Conservation (phyloP, 2,888 invertebrate genomes). For the Oscheius onirici region DNA sequence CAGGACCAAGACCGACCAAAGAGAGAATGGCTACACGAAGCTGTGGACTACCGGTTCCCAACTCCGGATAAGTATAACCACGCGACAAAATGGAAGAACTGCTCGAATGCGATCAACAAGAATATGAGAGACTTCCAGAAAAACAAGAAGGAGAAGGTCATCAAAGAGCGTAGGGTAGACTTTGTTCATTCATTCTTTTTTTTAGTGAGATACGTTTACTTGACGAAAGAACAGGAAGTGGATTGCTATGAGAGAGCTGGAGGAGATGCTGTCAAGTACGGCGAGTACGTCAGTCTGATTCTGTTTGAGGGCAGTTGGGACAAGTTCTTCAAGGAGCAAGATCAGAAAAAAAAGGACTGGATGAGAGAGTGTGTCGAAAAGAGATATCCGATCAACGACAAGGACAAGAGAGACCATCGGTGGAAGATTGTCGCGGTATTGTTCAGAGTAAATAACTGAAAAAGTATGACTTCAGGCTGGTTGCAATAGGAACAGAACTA, state of each 20-base stretch:
- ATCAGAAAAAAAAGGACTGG: slow-evolving; percentile 55
- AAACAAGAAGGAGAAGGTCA: slow-evolving; percentile 6
- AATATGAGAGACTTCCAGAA: slow-evolving; percentile 48
- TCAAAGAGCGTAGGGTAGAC: slow-evolving; percentile 1
- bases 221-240: slow-evolving; percentile 45
- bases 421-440: slow-evolving; percentile 46
- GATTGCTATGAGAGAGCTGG: slow-evolving; percentile 44
- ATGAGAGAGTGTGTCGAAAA: slow-evolving; percentile 53
- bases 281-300: slow-evolving; percentile 52
- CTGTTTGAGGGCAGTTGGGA: slow-evolving; percentile 47
- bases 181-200: not conserved
- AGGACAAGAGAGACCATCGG: slow-evolving; percentile 46
- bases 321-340: slow-evolving; percentile 57
- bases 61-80: slow-evolving; percentile 53
- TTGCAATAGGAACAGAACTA: slow-evolving; percentile 55
- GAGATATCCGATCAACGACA: slow-evolving; percentile 51
- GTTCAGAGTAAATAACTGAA: not conserved
- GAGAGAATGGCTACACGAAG: slow-evolving; percentile 59
- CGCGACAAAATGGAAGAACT: slow-evolving; percentile 58
- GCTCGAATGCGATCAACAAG: slow-evolving; percentile 58
- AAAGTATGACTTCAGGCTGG: slow-evolving; percentile 41
- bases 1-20: slow-evolving; percentile 54
- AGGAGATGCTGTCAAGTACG: slow-evolving; percentile 54
- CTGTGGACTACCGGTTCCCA: slow-evolving; percentile 60
- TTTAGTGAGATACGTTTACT: slow-evolving; percentile 45